These are phyloP conservation scores for Dynastes grantii DNA, from an alignment of 2,888 invertebrate species.

Conservation along the genomic window DNA sequence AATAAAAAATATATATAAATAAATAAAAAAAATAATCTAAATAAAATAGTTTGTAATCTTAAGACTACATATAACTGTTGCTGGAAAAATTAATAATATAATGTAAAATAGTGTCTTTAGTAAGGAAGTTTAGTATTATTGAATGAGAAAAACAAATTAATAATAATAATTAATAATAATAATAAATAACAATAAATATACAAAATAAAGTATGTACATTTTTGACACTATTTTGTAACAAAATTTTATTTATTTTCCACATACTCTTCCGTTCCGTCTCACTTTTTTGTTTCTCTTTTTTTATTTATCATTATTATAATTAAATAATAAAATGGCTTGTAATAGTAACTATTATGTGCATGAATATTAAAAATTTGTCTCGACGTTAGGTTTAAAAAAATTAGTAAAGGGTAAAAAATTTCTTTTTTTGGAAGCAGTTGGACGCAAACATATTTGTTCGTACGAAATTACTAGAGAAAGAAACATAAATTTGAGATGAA, in stretches of 20 bases:
- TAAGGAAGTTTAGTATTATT: conserved; percentile 59
- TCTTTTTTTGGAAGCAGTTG: too few relatives aligned
- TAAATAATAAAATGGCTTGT: neutral
- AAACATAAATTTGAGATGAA: too few relatives aligned
- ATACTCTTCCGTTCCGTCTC: conserved; percentile 34
- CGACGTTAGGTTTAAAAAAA: too few relatives aligned
- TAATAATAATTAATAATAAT: conserved; percentile 41
- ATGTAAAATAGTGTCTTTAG: conserved; percentile 67
- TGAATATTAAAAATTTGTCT: too few relatives aligned
- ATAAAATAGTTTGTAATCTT: conserved; percentile 66
- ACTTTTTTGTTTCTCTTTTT: neutral
- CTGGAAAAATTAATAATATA: conserved; percentile 64
- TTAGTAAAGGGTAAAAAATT: neutral
- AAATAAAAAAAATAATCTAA: conserved; percentile 60
- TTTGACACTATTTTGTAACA: conserved; percentile 56
- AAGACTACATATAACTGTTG: conserved; percentile 66
- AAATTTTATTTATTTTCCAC: conserved; percentile 54
- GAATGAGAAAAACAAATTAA: conserved; percentile 54
- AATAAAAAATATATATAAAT: conserved; percentile 53
- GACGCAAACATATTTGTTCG: too few relatives aligned
- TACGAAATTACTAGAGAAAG: too few relatives aligned
- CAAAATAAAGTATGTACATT: conserved; percentile 55
- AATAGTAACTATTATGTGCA: neutral
- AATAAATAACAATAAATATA: conserved; percentile 36
- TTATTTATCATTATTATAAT: conserved; percentile 11